A percentile compares a stretch with the other conserved stretches of the same genome.
Conservation (phyloP, 2,888 invertebrate species). For the Neuroscelio doddi region DNA sequence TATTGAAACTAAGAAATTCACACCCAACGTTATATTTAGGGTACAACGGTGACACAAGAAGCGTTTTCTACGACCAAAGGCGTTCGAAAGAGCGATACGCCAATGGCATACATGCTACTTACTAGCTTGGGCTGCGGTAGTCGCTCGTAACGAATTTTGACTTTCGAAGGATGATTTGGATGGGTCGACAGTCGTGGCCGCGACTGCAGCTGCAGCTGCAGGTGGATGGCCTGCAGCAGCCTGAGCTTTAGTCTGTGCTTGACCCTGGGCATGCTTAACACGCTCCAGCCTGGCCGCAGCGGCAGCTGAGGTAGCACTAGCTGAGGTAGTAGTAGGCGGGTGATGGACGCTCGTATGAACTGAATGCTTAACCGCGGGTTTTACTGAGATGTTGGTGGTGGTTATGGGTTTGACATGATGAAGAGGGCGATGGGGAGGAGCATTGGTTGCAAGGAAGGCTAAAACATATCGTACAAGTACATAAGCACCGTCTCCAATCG, state of each 20-base stretch:
- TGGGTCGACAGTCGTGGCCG: constrained; percentile 59
- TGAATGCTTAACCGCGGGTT: constrained; percentile 65
- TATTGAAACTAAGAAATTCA: too few species aligned
- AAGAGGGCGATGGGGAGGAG: constrained; percentile 77
- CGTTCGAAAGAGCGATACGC: constrained; percentile 13
- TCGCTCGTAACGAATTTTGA: constrained; percentile 67
- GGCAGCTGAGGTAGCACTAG: constrained; percentile 55
- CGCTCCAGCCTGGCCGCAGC: constrained; percentile 67
- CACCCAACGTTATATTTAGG: background rate
- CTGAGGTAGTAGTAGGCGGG: constrained; percentile 53
- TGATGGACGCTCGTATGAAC: constrained; percentile 62
- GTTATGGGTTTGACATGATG: constrained; percentile 67
- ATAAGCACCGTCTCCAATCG: constrained; percentile 32
- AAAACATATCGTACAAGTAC: constrained; percentile 72
- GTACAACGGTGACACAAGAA: background rate
- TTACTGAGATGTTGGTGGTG: constrained; percentile 56
- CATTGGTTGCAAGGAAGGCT: constrained; percentile 84
- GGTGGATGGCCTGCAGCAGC: constrained; percentile 56
- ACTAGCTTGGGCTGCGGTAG: constrained; percentile 68
- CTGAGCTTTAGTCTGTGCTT: constrained; percentile 59
- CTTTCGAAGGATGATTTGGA: constrained; percentile 69
- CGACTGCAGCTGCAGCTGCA: constrained; percentile 57
- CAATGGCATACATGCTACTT: constrained; percentile 66
- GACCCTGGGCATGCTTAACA: constrained; percentile 61
- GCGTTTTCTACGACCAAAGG: constrained; percentile 15